Evolutionary conservation across 2,797 vertebrate species (phyloP), one percentile per base, ranked within the genome.

Genomic region (Manis crassicaudata): DNA sequence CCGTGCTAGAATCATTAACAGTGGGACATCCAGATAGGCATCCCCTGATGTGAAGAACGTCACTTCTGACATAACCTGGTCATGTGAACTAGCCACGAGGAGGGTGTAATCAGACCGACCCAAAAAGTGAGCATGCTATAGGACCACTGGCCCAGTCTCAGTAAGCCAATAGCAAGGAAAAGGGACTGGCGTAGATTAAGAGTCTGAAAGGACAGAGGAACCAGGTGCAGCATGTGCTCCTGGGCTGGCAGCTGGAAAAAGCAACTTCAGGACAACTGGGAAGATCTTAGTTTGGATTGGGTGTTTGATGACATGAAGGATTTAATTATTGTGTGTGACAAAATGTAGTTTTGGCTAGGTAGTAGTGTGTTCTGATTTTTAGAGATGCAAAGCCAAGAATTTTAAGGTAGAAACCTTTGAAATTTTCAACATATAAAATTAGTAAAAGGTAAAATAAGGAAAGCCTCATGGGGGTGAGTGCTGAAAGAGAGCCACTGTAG

Each of bases 291-390:
- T 80, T 80, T 90, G 29, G 40, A 83, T 4, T 32, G 14, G 20
- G 2, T 75, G 35, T 88, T 18, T 89, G 60, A 79, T 14, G 32
- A 77, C 27, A 91, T 35, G 56, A 88, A 85, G 70, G 58, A 68
- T 94, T 92, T 63, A 58, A 46, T 46, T 46, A 46, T 7, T 43
- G 82, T 56, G 50, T 68, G 77, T 65, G 27, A 86, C 82, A 54
- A 83, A 91, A 91, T 43, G 27, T 21, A 32, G 1, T 58, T 76
- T 73, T 62, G 76, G 65, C 73, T 89, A 75, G 87, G 67, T 50
- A 50, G 13, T n/a, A 70, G 46, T 62, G 73, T 77, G 65, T 87
- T 90, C 70, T 75, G 86, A 27, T 90, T 92, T 97, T 92, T 72
- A 94, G 79, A 89, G 75, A 62, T 50, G 63, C 50, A 86, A 73